phyloP scores from a whole-genome alignment of 2,888 invertebrate genomes.

The Spodoptera exigua region DNA sequence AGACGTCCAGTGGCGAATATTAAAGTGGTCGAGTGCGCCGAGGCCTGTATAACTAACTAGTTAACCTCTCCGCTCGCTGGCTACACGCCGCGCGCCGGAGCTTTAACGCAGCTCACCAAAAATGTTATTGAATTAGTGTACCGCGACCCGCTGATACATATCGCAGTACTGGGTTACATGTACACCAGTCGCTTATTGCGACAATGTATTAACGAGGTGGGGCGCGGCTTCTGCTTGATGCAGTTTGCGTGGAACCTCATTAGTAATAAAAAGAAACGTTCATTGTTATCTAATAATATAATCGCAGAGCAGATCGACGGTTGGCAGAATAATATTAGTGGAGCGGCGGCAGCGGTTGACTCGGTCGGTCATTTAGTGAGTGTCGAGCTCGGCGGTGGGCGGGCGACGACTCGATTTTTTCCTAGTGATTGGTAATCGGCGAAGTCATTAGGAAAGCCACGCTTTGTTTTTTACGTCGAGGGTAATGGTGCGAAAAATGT shows the following conservation, averaged over 20 bases:
- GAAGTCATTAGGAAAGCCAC: conserved; percentile 78
- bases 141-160: conserved; percentile 61
- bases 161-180: conserved; percentile 43
- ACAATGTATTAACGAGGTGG: no score
- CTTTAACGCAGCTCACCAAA: conserved; percentile 72
- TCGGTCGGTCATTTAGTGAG: conserved; percentile 49
- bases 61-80: conserved; percentile 77
- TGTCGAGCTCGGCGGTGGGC: conserved; percentile 38
- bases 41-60: conserved; percentile 80
- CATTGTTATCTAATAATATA: conserved; percentile 5
- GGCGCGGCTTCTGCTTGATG: no score
- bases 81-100: conserved; percentile 63
- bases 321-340: conserved; percentile 26
- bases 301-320: conserved; percentile 17
- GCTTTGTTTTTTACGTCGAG: conserved; percentile 79
- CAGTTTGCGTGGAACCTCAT: neutral
- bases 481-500: conserved; percentile 82
- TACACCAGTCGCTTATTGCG: no score
- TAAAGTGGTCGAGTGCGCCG: conserved; percentile 77
- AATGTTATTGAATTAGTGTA: conserved; percentile 80
- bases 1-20: conserved; percentile 87
- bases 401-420: conserved; percentile 66
- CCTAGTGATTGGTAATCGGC: conserved; percentile 81
- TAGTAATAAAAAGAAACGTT: neutral
- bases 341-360: conserved; percentile 25